Percentiles rank a stretch among this genome's conserved stretches.
These are phyloP conservation scores for Dicranocentrus wangi DNA, from an alignment of 2,888 invertebrate genomes.

Conservation along the genomic window DNA sequence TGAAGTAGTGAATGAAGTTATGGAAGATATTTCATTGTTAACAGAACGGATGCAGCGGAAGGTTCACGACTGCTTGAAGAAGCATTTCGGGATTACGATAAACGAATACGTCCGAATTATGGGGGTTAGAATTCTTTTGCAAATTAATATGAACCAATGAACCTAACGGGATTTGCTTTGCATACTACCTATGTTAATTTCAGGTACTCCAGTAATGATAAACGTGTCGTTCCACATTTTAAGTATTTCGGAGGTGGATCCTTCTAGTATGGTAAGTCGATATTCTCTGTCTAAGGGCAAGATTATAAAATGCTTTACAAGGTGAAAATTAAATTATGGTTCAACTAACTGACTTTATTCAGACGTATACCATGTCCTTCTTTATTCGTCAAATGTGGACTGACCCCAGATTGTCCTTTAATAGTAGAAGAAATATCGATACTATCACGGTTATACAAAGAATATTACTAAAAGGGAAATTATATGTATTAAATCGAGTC, in stretches of 20 bases:
- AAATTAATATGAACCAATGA: too few species aligned
- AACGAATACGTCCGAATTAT: slow-evolving; percentile 36
- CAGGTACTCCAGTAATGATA: slow-evolving; percentile 29
- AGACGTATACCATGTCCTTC: slow-evolving; percentile 36
- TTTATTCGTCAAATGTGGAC: slow-evolving; percentile 39
- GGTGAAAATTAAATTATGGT: too few species aligned
- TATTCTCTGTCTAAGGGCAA: too few species aligned
- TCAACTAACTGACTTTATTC: too few species aligned
- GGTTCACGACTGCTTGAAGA: slow-evolving; percentile 33
- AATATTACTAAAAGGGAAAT: too few species aligned
- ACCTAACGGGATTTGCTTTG: background rate
- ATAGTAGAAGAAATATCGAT: slow-evolving; percentile 40
- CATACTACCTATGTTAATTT: background rate
- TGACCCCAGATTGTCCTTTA: slow-evolving; percentile 32
- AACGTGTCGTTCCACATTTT: slow-evolving; percentile 33
- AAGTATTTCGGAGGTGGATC: slow-evolving; percentile 38
- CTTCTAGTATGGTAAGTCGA: slow-evolving; percentile 11
- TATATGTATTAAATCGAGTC: too few species aligned
- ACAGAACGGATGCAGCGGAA: slow-evolving; percentile 29
- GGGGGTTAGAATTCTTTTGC: slow-evolving; percentile 10
- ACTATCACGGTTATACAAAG: slow-evolving; percentile 39
- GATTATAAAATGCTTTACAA: too few species aligned
- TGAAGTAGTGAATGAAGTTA: background rate
- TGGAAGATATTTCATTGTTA: background rate
- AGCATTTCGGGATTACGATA: slow-evolving; percentile 36